Evolutionary conservation across 1,140 invertebrate genomes (phyloP), one percentile per base, ranked within the genome.

Genomic region (Copidosoma floridanum): DNA sequence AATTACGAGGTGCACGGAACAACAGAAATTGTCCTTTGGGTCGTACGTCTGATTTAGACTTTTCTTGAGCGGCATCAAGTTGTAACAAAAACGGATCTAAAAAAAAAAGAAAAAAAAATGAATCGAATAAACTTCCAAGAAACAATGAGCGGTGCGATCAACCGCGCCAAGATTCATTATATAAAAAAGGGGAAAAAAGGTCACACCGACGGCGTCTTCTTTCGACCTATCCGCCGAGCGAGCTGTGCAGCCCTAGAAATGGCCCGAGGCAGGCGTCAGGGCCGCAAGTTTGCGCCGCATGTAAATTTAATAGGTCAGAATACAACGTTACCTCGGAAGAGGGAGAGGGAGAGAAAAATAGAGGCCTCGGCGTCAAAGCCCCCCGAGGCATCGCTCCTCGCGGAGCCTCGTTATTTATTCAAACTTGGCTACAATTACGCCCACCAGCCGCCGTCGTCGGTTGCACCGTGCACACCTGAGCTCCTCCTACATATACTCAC

Each of bases 401-500:
- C 57, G 10, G 12, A 2, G n/a, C 35, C 53, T 56, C 52, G 53
- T 62, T 56, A 57, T 51, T 62, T 62, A 62, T 62, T 62, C 60
- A 62, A 62, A 62, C 53, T 51, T 35, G n/a, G 40, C 52, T 44
- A 52, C 53, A 62, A 56, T 62, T 62, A 61, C 52, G 18, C 7
- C 29, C 11, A 10, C 26, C 20, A 18, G 20, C 26, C 47, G 47
- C 41, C 29, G n/a, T 24, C 35, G 35, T 14, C 20, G 21, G n/a
- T n/a, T n/a, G n/a, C n/a, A n/a, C n/a, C n/a, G 27, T 20, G 38
- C 20, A 51, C 27, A 58, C 38, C 47, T 43, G 48, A 20, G 59
- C 41, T 21, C 51, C n/a, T 41, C 23, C 16, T 7, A 23, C 38
- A 47, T n/a, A 23, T 48, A 40, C 12, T 12, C n/a, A 18, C 10